phyloP scores from a whole-genome alignment of 1,140 invertebrate genomes.

The Berghia stephanieae region DNA sequence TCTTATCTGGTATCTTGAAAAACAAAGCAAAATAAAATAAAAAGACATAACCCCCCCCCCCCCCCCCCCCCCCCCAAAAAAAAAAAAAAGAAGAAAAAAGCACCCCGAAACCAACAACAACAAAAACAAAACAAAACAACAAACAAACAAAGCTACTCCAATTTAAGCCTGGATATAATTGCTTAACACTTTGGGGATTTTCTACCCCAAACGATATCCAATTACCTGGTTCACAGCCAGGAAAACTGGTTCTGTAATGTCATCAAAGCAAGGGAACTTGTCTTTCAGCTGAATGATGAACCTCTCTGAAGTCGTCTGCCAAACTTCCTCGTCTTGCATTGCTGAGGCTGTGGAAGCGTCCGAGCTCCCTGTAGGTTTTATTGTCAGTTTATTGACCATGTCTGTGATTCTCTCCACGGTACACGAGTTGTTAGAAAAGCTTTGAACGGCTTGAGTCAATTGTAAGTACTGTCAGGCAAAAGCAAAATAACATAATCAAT shows the following conservation, averaged over 20 bases:
- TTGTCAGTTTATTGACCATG: constrained; percentile 45
- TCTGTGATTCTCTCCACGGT: constrained; percentile 37
- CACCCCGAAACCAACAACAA: no score
- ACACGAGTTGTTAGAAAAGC: constrained; percentile 46
- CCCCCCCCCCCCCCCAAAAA: no score
- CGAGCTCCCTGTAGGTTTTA: not conserved
- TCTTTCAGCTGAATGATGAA: constrained; percentile 46
- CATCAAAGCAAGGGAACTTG: constrained; percentile 50
- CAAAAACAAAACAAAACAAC: no score
- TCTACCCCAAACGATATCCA: no score
- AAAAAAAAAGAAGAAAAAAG: no score
- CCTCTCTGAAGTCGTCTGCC: constrained; percentile 50
- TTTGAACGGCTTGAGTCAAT: constrained; percentile 46
- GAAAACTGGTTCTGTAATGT: constrained; percentile 54
- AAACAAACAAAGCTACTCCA: not conserved
- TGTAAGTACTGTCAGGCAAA: constrained; percentile 41
- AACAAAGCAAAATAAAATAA: not conserved
- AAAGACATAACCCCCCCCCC: no score
- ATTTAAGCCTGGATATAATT: no score
- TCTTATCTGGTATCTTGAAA: not conserved
- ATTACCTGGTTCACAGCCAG: constrained; percentile 50
- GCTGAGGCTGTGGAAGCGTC: constrained; percentile 18
- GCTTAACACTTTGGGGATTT: no score
- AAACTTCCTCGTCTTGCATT: constrained; percentile 48
- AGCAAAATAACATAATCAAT: constrained; percentile 11